Conservation (phyloP, 2,113 vertebrate species). For the Gymnobelideus leadbeateri region DNA sequence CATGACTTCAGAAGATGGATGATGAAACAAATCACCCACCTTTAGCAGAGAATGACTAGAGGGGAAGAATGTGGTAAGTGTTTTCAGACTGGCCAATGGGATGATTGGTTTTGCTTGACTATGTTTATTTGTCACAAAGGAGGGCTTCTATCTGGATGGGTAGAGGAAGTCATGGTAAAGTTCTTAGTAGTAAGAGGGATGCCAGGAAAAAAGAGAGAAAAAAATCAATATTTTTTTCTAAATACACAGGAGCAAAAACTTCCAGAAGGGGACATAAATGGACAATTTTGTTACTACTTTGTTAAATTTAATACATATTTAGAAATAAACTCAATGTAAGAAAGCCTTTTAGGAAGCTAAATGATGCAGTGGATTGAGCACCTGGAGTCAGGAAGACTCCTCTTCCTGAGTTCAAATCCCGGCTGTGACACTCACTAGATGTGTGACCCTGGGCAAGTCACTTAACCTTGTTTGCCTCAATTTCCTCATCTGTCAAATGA, state of each 20-base stretch:
- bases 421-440: too few relatives aligned
- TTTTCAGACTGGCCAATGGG: background rate
- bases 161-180: background rate
- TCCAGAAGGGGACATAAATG: background rate
- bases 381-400: too few relatives aligned
- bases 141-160: background rate
- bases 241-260: background rate
- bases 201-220: background rate
- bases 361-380: too few relatives aligned
- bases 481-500: too few relatives aligned
- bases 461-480: too few relatives aligned
- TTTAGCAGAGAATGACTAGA: background rate
- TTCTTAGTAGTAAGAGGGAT: background rate
- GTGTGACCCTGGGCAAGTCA: too few relatives aligned
- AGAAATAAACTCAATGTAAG: background rate
- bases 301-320: background rate
- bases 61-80: background rate
- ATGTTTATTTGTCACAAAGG: background rate
- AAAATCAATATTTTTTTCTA: background rate
- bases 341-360: background rate
- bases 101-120: background rate
- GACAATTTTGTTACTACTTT: background rate
- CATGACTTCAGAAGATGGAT: background rate
- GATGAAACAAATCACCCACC: background rate
- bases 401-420: too few relatives aligned